These are phyloP conservation scores for Synchiropus splendidus DNA, from an alignment of 2,113 vertebrate genomes.

Conservation along the genomic window DNA sequence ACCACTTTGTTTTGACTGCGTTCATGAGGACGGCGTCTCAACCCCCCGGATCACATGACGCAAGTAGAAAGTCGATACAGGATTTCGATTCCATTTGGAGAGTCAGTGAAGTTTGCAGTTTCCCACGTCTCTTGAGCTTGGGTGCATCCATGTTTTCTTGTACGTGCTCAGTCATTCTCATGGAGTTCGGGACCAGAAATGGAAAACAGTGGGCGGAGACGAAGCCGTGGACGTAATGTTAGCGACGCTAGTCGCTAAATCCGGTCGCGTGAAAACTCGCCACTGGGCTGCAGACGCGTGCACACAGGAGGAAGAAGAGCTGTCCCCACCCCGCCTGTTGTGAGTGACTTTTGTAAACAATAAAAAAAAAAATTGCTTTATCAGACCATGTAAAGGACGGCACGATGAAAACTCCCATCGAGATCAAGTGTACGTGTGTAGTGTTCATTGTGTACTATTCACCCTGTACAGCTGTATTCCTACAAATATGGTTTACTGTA, in stretches of 20 bases:
- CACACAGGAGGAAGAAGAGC: constrained; percentile 1
- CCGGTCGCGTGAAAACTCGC: constrained; percentile 14
- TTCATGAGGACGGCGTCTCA: no score
- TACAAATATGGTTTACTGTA: constrained; percentile 99
- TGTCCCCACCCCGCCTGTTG: constrained; percentile 73
- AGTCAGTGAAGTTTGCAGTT: no score
- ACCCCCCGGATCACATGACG: no score
- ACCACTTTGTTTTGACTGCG: no score
- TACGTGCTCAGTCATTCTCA: no score
- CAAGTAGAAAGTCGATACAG: no score
- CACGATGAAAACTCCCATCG: constrained; percentile 85
- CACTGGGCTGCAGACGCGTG: constrained; percentile 34
- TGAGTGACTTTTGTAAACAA: constrained; percentile 64
- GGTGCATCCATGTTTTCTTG: no score
- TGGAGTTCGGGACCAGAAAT: no score
- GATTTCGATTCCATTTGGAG: no score
- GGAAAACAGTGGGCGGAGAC: no score
- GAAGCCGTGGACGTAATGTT: neutral
- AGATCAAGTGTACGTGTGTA: constrained; percentile 96
- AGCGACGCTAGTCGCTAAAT: neutral
- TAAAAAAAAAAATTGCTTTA: constrained; percentile 36
- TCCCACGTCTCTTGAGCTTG: no score
- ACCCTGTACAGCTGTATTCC: constrained; percentile 99
- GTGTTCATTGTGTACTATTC: constrained; percentile 98
- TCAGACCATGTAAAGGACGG: constrained; percentile 76